Evolutionary conservation across 2,797 vertebrate species (phyloP), one percentile per base, ranked within the genome.

Genomic region (Kryptolebias ocellatus): DNA sequence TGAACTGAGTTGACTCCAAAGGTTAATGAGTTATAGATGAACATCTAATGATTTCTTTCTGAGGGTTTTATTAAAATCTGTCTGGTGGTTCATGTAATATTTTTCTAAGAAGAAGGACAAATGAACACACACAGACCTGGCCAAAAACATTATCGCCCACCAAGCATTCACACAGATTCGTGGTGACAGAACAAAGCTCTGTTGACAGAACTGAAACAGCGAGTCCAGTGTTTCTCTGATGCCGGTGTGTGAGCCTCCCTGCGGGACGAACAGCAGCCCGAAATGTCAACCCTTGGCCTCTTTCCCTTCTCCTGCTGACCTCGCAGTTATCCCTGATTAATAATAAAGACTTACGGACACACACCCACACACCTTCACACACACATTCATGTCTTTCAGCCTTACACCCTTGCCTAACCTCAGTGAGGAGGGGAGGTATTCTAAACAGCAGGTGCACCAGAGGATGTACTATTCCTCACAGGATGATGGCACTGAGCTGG

Each of bases 201-300:
- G 69, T 78, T 69, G 70, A 63, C 67, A 79, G 67, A 62, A 60
- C 50, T 75, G 68, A 79, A 84, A 79, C 56, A 70, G 63, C 80
- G 76, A 82, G 20, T 80, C 79, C 61, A 79, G 82, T 76, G 79
- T 65, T 84, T 62, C 76, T 69, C 53, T 80, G 64, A 85, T 0
- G 47, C 60, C 53, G 52, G 55, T 64, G 70, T 66, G 64, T 57
- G 50, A 81, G 57, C 67, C 65, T 72, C 72, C 66, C 74, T 60
- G 31, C 74, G 70, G 83, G 74, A 84, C 72, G 61, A 64, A 81
- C 75, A 76, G 45, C 75, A 62, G 72, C 62, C 58, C 54, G 44
- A 90, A 88, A 91, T 88, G 80, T 89, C 85, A 90, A 72, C 76
- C 61, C 20, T 53, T 73, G 72, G 68, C 82, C 75, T 69, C 58